phyloP scores from a whole-genome alignment of 2,797 vertebrate species.

The Helostoma temminkii region DNA sequence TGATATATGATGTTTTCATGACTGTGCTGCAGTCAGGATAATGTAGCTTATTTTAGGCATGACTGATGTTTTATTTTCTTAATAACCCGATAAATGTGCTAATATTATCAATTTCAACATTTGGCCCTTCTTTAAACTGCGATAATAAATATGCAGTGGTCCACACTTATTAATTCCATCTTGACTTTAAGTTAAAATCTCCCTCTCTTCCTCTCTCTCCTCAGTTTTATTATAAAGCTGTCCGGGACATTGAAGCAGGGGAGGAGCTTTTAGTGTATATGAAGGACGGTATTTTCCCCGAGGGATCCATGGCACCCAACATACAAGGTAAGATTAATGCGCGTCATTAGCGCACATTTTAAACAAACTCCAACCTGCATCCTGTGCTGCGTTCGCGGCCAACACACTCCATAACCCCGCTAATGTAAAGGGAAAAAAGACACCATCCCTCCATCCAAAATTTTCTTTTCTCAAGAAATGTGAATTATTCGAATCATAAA shows the following conservation, averaged over 20 bases:
- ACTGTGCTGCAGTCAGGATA: neutral
- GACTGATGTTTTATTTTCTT: slow-evolving; percentile 2
- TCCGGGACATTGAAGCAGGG: slow-evolving; percentile 95
- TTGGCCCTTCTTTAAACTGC: neutral
- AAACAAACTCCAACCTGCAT: slow-evolving; percentile 87
- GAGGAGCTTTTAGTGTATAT: slow-evolving; percentile 96
- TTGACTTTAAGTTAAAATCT: slow-evolving; percentile 52
- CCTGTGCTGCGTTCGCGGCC: slow-evolving; percentile 53
- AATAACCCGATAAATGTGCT: slow-evolving; percentile 6
- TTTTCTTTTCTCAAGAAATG: slow-evolving; percentile 29
- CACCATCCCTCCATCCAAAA: slow-evolving; percentile 8
- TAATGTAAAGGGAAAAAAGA: slow-evolving; percentile 34
- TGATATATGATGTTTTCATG: neutral
- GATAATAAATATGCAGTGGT: slow-evolving; percentile 12
- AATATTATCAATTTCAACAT: neutral
- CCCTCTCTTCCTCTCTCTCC: slow-evolving; percentile 40
- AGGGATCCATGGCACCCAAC: slow-evolving; percentile 92
- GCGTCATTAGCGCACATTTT: slow-evolving; percentile 90
- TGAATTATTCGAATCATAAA: slow-evolving; percentile 62
- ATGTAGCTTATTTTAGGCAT: neutral
- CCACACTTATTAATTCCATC: slow-evolving; percentile 36
- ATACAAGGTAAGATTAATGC: slow-evolving; percentile 94
- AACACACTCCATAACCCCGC: slow-evolving; percentile 24
- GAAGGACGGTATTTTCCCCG: slow-evolving; percentile 94
- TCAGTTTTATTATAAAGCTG: slow-evolving; percentile 97